These are phyloP conservation scores for Sebastes baramenuke DNA, from an alignment of 2,797 vertebrate species.

Conservation along the genomic window DNA sequence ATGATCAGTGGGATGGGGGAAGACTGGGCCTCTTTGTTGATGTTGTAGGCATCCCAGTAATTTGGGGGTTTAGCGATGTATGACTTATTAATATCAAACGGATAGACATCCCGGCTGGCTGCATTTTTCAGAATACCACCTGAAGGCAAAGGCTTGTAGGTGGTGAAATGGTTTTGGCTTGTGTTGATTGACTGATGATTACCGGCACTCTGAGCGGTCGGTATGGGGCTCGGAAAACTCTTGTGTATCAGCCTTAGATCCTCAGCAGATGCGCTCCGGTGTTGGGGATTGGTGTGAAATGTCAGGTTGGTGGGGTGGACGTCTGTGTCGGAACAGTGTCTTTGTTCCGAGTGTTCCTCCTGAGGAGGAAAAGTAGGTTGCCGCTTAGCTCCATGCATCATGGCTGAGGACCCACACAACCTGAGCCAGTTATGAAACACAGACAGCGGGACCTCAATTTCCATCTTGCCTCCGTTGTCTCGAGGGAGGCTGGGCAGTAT, in stretches of 20 bases:
- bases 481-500: conserved; percentile 10
- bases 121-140: conserved; percentile 1
- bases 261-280: not conserved
- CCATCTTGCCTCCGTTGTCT: conserved; percentile 69
- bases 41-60: conserved; percentile 18
- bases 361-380: not conserved
- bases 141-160: not conserved
- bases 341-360: not conserved
- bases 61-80: not conserved
- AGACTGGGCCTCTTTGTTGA: not conserved
- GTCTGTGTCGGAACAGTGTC: not conserved
- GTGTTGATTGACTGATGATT: not conserved
- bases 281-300: conserved; percentile 12
- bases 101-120: not conserved
- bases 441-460: conserved; percentile 81
- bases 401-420: conserved; percentile 32
- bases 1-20: not conserved
- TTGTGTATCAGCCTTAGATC: conserved; percentile 13
- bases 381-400: not conserved
- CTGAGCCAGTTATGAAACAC: conserved; percentile 75
- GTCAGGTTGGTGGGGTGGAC: conserved; percentile 25
- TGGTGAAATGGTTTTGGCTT: conserved; percentile 1
- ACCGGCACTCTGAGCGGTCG: accelerated
- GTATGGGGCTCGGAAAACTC: not conserved
- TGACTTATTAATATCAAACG: not conserved